Evolutionary conservation across 2,888 invertebrate species (phyloP), one percentile per base, ranked within the genome.

Genomic region (Hipparchia sbordonii): DNA sequence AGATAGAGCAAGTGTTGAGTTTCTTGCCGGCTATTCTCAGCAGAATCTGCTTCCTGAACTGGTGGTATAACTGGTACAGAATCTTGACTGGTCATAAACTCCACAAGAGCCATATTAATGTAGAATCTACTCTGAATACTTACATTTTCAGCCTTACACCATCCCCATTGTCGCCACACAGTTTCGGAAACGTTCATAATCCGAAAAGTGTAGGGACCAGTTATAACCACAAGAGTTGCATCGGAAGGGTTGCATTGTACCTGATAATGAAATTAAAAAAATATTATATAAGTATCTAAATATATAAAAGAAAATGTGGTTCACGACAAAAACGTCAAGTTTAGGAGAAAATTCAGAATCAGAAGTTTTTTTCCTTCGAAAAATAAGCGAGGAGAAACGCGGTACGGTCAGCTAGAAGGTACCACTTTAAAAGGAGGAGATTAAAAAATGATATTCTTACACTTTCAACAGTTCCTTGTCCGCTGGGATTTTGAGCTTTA

Each of bases 81-180:
- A 23, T 23, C 23, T 23, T 23, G 23, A 23, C 23, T 23, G 23
- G 23, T 23, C 1, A 23, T 23, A 23, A 23, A 23, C 23, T 23
- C 23, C 23, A 23, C 23, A 23, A 23, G 23, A 23, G 23, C 23
- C 23, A 23, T 23, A 23, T 23, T 23, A 23, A 23, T 23, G 23
- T 23, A 23, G 23, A 23, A 23, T 10, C 9, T 10, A 12, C 12
- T 52, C 12, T 10, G 52, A 52, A 52, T 3, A 79, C 91, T 86
- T 80, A 94, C 94, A 77, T 94, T 94, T 85, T 98, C 98, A 56
- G 96, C 95, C 86, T 98, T 98, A 77, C 97, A 95, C 90, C 96
- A 97, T 9, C 97, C 97, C 92, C 96, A 97, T 76, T 97, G 97
- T 54, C 97, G 95, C 96, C 98, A 96, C 9, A 96, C 95, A 3